Conservation (phyloP, 2,797 vertebrate genomes). For the Erithacus rubecula region DNA sequence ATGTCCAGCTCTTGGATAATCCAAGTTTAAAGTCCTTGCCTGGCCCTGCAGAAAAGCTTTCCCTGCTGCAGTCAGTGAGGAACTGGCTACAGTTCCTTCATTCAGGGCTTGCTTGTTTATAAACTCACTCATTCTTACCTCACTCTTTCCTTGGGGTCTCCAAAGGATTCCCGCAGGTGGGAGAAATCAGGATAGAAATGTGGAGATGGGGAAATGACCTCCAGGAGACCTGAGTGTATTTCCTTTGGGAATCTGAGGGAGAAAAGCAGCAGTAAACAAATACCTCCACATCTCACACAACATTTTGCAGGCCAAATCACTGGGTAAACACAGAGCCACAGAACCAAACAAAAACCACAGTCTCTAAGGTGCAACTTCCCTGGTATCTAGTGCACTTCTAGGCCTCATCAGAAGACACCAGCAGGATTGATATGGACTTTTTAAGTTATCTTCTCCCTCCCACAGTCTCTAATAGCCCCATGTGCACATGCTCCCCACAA, state of each 20-base stretch:
- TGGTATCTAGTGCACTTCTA: neutral
- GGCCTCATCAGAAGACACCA: neutral
- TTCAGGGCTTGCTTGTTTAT: neutral
- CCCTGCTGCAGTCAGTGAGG: neutral
- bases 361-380: neutral
- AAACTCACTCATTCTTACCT: slow-evolving; percentile 76
- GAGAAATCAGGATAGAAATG: slow-evolving; percentile 98
- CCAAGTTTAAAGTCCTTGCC: neutral
- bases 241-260: slow-evolving; percentile 87
- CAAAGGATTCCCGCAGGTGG: slow-evolving; percentile 92
- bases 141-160: slow-evolving; percentile 96
- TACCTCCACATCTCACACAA: neutral
- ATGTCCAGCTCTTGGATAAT: neutral
- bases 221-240: slow-evolving; percentile 93
- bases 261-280: slow-evolving; percentile 10
- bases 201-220: slow-evolving; percentile 93
- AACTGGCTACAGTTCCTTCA: neutral
- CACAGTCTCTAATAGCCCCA: neutral
- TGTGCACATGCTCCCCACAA: fast-evolving
- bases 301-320: neutral
- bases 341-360: neutral
- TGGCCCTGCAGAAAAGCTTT: neutral
- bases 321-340: neutral
- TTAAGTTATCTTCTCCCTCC: neutral
- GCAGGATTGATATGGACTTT: neutral